Conservation (phyloP, 2,888 invertebrate genomes). For the Agrilus cyanescens region DNA sequence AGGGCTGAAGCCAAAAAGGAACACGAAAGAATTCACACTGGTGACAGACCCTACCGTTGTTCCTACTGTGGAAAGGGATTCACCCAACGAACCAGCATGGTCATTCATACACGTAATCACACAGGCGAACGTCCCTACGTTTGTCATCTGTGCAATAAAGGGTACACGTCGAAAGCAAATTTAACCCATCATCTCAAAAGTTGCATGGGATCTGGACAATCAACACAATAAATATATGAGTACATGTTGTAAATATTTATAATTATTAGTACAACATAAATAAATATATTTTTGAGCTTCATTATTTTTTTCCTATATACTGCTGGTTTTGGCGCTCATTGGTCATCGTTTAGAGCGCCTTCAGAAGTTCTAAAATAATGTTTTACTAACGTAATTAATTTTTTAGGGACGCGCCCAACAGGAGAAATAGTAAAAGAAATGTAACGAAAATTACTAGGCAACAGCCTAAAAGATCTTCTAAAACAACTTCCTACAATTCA, state of each 20-base stretch:
- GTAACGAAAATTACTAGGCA: no score
- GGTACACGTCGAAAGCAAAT: slow-evolving; percentile 34
- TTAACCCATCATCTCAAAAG: not conserved
- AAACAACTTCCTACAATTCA: no score
- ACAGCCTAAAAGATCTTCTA: no score
- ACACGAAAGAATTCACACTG: slow-evolving; percentile 28
- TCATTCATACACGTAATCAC: slow-evolving; percentile 25
- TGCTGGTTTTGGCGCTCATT: no score
- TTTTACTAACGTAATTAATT: no score
- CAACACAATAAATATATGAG: not conserved
- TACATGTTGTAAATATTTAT: not conserved
- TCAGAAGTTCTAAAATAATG: no score
- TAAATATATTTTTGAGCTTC: no score
- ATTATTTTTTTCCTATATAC: no score
- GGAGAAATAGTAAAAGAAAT: no score
- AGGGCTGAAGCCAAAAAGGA: slow-evolving; percentile 22
- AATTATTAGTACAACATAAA: no score
- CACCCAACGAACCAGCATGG: slow-evolving; percentile 24
- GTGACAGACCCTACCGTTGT: slow-evolving; percentile 29
- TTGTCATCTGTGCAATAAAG: slow-evolving; percentile 43
- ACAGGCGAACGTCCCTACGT: slow-evolving; percentile 31
- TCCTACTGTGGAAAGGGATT: slow-evolving; percentile 29
- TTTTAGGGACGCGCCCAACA: no score
- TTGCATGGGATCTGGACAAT: not conserved
- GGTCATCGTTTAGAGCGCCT: no score